Conservation (phyloP, 2,797 vertebrate species). For the Phylloscopus collybita region DNA sequence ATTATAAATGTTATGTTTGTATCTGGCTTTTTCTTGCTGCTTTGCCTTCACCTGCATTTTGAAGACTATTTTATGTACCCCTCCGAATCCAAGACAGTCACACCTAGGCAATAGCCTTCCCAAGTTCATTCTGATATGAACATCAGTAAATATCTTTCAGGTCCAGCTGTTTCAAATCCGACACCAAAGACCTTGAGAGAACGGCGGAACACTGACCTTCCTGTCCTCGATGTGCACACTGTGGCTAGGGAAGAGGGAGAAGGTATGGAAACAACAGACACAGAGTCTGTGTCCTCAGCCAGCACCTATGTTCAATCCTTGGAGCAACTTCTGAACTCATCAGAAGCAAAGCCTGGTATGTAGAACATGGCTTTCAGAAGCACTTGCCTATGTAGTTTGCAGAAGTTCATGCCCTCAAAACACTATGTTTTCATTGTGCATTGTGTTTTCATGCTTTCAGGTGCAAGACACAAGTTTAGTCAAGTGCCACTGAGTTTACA, state of each 20-base stretch:
- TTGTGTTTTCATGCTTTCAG: background rate
- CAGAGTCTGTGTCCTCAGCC: constrained; percentile 83
- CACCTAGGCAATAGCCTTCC: background rate
- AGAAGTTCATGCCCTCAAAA: background rate
- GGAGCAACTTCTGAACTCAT: constrained; percentile 90
- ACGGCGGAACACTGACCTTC: constrained; percentile 79
- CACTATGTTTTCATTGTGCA: background rate
- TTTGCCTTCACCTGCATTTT: background rate
- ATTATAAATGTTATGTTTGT: fast-evolving
- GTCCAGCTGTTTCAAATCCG: constrained; percentile 76
- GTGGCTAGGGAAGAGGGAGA: constrained; percentile 92
- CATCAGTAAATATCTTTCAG: constrained; percentile 64
- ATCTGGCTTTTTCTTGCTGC: background rate
- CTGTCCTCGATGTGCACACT: constrained; percentile 84
- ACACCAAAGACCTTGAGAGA: constrained; percentile 81
- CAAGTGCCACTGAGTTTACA: background rate
- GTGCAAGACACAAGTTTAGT: background rate
- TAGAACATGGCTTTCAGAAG: constrained; percentile 30
- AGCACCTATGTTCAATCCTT: constrained; percentile 83
- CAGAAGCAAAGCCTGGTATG: constrained; percentile 85
- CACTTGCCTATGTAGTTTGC: background rate
- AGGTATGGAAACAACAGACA: constrained; percentile 96
- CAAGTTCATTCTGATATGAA: background rate
- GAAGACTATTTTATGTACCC: background rate
- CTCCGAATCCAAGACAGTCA: background rate